Percentiles rank a stretch among this genome's conserved stretches.
Conservation (phyloP, 1,140 invertebrate species). For the Aphaenogaster ashmeadi region DNA sequence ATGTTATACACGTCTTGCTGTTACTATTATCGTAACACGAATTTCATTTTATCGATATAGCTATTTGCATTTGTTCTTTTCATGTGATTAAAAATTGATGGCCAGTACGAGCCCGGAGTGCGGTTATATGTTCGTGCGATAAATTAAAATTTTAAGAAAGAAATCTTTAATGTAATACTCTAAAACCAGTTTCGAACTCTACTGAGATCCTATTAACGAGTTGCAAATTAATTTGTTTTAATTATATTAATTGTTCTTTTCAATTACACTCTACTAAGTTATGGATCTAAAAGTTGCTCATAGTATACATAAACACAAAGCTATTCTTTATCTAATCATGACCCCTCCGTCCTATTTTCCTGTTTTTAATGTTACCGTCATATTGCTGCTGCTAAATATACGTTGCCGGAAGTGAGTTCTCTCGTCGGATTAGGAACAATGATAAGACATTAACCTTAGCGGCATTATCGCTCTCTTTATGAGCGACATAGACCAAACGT, state of each 20-base stretch:
- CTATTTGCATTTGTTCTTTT: neutral
- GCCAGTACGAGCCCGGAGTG: too few relatives aligned
- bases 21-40: neutral
- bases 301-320: neutral
- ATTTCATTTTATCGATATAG: neutral
- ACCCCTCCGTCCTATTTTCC: neutral
- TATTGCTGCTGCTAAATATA: conserved; percentile 54
- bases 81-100: neutral
- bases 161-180: too few relatives aligned
- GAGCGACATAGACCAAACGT: conserved; percentile 19
- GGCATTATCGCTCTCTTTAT: conserved; percentile 21
- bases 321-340: conserved; percentile 59
- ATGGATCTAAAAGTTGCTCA: neutral
- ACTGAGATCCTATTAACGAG: too few relatives aligned
- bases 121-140: too few relatives aligned
- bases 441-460: conserved; percentile 62
- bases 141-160: too few relatives aligned
- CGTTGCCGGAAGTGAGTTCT: conserved; percentile 61
- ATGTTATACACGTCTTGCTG: neutral
- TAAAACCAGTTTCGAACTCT: too few relatives aligned
- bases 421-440: conserved; percentile 41
- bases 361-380: conserved; percentile 43
- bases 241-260: neutral
- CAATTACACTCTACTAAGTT: neutral
- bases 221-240: too few relatives aligned